These are phyloP conservation scores for Dryococelus australis DNA, from an alignment of 2,888 invertebrate genomes.

Conservation along the genomic window DNA sequence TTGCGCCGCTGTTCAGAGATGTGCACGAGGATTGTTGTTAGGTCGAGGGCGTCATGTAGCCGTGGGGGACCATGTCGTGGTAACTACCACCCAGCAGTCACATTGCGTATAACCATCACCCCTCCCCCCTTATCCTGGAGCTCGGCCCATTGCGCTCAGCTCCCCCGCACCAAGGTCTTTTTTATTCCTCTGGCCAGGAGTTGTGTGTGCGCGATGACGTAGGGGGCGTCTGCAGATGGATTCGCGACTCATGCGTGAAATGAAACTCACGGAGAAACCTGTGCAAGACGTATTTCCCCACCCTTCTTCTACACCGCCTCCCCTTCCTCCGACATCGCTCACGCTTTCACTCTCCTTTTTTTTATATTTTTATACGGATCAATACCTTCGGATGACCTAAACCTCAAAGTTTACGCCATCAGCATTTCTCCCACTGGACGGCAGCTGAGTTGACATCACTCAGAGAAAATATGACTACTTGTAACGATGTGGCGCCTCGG, in stretches of 20 bases:
- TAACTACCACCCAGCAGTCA: too few species aligned
- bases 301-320: not conserved
- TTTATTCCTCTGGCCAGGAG: not conserved
- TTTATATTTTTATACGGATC: not conserved
- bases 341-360: not conserved
- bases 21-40: too few species aligned
- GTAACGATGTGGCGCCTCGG: too few species aligned
- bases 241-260: not conserved
- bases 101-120: too few species aligned
- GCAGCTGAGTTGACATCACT: too few species aligned
- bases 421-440: too few species aligned
- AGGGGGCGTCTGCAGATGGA: not conserved
- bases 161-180: not conserved
- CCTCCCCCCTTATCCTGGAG: too few species aligned
- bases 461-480: too few species aligned
- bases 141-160: not conserved
- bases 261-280: not conserved
- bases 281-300: not conserved
- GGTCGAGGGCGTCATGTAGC: too few species aligned
- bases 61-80: too few species aligned
- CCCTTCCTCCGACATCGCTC: not conserved
- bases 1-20: too few species aligned
- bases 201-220: not conserved
- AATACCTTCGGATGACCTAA: not conserved
- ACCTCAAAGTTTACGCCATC: not conserved